A percentile compares a stretch with the other conserved stretches of the same genome.
Conservation (phyloP, 1,140 invertebrate species). For the Agrypnia vestita region DNA sequence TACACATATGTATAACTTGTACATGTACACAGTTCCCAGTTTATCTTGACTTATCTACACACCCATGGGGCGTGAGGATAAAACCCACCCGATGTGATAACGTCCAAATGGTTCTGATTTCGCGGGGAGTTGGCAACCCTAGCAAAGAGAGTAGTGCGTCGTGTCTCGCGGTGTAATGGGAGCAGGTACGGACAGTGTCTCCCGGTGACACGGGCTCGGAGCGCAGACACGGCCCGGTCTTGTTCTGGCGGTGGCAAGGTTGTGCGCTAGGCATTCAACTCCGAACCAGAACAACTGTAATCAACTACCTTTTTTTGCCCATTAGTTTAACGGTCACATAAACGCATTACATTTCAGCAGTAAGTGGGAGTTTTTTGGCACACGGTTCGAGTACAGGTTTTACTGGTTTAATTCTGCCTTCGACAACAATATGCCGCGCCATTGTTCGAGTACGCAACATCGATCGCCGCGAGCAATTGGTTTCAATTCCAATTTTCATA, state of each 20-base stretch:
- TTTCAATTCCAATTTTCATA: too few species aligned
- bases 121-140: background rate
- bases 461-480: background rate
- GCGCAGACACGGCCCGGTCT: too few species aligned
- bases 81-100: background rate
- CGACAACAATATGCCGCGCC: background rate
- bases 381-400: slow-evolving; percentile 20
- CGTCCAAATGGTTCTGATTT: background rate
- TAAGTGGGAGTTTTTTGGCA: slow-evolving; percentile 11
- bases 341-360: slow-evolving; percentile 5
- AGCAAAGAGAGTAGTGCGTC: background rate
- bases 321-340: slow-evolving; percentile 31
- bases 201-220: too few species aligned
- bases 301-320: slow-evolving; percentile 23
- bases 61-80: too few species aligned
- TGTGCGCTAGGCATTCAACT: background rate
- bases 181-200: too few species aligned
- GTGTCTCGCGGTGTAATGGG: too few species aligned
- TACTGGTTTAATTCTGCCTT: slow-evolving; percentile 9
- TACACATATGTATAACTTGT: too few species aligned
- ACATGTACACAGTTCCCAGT: too few species aligned
- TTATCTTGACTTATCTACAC: too few species aligned
- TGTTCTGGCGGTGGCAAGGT: background rate
- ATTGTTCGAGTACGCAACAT: slow-evolving; percentile 16
- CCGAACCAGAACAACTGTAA: slow-evolving; percentile 21